Evolutionary conservation across 2,888 invertebrate species (phyloP).

Genomic region (Arge pagana): DNA sequence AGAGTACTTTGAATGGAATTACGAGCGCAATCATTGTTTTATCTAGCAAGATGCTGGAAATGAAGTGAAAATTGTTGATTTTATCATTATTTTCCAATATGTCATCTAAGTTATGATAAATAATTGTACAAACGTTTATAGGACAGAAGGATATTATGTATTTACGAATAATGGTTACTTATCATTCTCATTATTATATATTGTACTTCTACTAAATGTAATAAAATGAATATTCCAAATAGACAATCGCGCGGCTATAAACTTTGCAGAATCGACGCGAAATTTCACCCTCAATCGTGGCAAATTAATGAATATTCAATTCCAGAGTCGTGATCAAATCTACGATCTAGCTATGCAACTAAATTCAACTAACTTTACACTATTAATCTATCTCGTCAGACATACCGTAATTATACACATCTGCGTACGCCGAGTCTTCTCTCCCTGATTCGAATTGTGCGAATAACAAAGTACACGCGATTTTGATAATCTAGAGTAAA

Average conservation of each 20-base stretch:
- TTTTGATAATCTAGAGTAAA: no score
- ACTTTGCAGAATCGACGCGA: no score
- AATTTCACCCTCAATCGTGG: no score
- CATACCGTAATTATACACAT: no score
- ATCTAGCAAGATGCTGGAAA: conserved; percentile 26
- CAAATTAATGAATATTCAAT: no score
- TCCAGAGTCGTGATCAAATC: no score
- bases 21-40: conserved; percentile 32
- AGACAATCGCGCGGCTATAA: background rate
- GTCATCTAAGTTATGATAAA: conserved; percentile 40
- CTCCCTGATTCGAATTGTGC: no score
- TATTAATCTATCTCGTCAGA: no score
- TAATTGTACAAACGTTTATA: conserved; percentile 51
- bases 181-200: conserved; percentile 38
- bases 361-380: no score
- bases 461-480: no score
- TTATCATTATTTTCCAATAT: conserved; percentile 41
- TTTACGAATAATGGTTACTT: conserved; percentile 46
- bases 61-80: conserved; percentile 14
- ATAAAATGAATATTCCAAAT: conserved; percentile 38
- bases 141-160: conserved; percentile 42
- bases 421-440: no score
- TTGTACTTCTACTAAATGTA: conserved; percentile 43
- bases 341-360: no score
- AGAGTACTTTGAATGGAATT: conserved; percentile 30